Evolutionary conservation across 2,797 vertebrate species (phyloP).

Genomic region (Lophotriccus pileatus): DNA sequence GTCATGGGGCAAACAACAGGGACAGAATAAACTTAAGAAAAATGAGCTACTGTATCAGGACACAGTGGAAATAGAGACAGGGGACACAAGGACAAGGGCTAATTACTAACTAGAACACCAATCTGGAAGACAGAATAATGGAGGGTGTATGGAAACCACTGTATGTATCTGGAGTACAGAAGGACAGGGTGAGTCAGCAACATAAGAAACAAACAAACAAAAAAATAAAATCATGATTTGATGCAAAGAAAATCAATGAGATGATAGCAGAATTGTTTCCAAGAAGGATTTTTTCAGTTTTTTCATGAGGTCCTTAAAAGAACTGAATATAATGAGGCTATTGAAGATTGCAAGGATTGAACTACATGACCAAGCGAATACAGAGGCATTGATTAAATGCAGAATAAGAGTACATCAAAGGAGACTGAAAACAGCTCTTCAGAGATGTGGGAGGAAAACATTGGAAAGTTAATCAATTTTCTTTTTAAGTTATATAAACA

Average conservation of each 20-base stretch:
- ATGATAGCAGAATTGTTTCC: background rate
- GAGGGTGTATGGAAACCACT: background rate
- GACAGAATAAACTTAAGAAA: background rate
- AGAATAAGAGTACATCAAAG: slow-evolving; percentile 30
- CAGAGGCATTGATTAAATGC: slow-evolving; percentile 43
- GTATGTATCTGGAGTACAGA: background rate
- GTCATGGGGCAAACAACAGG: background rate
- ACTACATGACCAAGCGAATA: background rate
- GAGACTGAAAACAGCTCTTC: slow-evolving; percentile 31
- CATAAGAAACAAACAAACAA: background rate
- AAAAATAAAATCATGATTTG: background rate
- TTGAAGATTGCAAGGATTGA: background rate
- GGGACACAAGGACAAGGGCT: background rate
- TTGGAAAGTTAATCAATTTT: slow-evolving; percentile 62
- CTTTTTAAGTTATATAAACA: slow-evolving; percentile 54
- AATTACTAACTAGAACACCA: background rate
- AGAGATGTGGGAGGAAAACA: slow-evolving; percentile 39
- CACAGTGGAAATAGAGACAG: background rate
- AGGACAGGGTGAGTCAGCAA: background rate
- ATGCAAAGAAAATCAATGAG: background rate
- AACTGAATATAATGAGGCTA: background rate
- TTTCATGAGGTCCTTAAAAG: background rate
- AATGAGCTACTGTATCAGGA: background rate
- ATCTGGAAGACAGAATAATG: background rate
- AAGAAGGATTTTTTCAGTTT: background rate